These are phyloP conservation scores for Gerris lacustris DNA, from an alignment of 2,888 invertebrate species.

Conservation along the genomic window DNA sequence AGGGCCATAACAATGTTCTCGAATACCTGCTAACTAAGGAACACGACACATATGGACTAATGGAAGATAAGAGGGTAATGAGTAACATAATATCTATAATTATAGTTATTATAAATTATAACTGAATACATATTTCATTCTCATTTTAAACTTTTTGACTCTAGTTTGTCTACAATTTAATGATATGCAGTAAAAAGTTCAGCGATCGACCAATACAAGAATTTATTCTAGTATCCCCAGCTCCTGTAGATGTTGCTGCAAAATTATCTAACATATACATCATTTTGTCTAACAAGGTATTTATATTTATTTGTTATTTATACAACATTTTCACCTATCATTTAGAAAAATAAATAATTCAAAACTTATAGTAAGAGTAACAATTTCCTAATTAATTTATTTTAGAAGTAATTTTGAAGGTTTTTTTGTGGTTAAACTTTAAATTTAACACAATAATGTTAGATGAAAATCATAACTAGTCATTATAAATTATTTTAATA, in stretches of 20 bases:
- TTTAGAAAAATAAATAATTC: too few species aligned
- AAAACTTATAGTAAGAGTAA: too few species aligned
- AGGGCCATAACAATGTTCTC: conserved; percentile 90
- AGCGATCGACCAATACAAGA: conserved; percentile 94
- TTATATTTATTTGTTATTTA: conserved; percentile 13
- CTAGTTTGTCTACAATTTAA: conserved; percentile 89
- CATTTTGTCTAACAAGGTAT: conserved; percentile 69
- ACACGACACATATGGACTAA: conserved; percentile 89
- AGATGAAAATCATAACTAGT: too few species aligned
- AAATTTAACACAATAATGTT: too few species aligned
- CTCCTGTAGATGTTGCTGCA: conserved; percentile 96
- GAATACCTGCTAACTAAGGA: conserved; percentile 94
- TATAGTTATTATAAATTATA: too few species aligned
- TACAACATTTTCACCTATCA: too few species aligned
- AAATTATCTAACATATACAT: conserved; percentile 89
- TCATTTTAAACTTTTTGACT: conserved; percentile 19
- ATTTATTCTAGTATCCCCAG: conserved; percentile 96
- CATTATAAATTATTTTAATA: too few species aligned
- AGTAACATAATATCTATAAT: conserved; percentile 13
- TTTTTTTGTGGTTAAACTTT: too few species aligned
- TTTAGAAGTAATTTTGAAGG: too few species aligned
- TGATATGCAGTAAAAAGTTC: conserved; percentile 93
- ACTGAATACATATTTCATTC: not conserved
- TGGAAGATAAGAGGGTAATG: conserved; percentile 83
- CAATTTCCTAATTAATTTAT: too few species aligned